A percentile compares a stretch with the other conserved stretches of the same genome.
These are phyloP conservation scores for Corvus moneduloides DNA, from an alignment of 2,113 vertebrate species.

Conservation along the genomic window DNA sequence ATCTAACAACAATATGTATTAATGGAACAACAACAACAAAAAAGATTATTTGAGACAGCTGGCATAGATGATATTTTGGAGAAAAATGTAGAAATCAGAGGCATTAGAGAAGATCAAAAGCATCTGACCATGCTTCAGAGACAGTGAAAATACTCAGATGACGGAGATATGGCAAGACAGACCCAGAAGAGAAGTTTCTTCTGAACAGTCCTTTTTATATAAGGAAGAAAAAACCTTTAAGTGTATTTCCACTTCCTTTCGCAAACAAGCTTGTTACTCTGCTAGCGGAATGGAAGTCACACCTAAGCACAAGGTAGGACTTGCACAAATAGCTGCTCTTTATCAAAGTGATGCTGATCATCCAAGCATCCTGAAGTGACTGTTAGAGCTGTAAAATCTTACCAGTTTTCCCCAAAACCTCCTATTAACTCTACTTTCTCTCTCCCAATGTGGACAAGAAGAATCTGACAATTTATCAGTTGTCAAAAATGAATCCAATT, in stretches of 20 bases:
- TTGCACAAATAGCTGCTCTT: background rate
- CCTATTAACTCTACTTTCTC: background rate
- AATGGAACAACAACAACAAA: background rate
- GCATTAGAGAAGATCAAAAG: background rate
- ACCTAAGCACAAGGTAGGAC: background rate
- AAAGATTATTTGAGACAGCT: background rate
- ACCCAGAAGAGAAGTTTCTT: background rate
- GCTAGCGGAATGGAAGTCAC: background rate
- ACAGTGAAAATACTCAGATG: background rate
- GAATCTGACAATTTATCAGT: background rate
- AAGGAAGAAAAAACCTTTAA: rapidly evolving
- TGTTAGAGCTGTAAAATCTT: background rate
- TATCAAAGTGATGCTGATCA: background rate
- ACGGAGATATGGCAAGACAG: background rate
- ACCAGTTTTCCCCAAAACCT: background rate
- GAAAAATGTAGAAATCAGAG: background rate
- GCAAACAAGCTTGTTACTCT: background rate
- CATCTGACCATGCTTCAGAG: background rate
- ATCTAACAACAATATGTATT: background rate
- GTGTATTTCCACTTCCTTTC: background rate
- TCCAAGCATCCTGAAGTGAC: background rate
- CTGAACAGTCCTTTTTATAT: background rate
- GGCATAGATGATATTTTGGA: background rate
- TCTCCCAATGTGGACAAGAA: background rate
- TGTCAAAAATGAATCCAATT: background rate